Base-by-base conservation (phyloP, 2,113 vertebrate genomes). In the Platichthys stellatus region DNA sequence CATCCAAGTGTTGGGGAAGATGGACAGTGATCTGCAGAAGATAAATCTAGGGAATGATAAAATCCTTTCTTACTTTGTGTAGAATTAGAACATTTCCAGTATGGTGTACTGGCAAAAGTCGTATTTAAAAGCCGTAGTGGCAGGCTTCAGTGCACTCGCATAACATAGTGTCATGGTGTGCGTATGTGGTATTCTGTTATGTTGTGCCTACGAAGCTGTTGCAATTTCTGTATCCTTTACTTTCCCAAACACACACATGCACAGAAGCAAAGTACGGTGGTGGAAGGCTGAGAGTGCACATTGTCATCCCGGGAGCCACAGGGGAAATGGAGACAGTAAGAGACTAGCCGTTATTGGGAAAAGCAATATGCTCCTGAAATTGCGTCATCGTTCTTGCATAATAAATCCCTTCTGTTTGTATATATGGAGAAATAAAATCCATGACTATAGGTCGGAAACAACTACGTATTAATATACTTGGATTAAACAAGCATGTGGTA, bases 321-420 rank as follows among this genome's bases (percentile, higher is more conserved):
- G 26, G 74, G 76, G 78, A 89, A 87, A 88, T 63, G 35, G 74
- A 81, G 81, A 74, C 60, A 77, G 72, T 58, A 53, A 61, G 66
- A 79, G 74, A 81, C 71, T 70, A 62, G 85, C 85, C 78, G 79
- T 91, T 79, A 90, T 91, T 89, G 86, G 74, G 70, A 75, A 86
- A 92, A 86, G 83, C 87, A 91, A 92, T 88, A 91, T 86, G 61
- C 78, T 61, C 21, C 78, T 74, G 69, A 91, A 92, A 91, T 84
- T 89, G 81, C 83, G 88, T 90, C 82, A 90, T 81, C 62, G n/a
- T 87, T 85, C 58, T 77, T 92, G 88, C 84, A 92, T 91, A 88
- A 91, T 88, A 89, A 87, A 93, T 88, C 28, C 23, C 38, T 81
- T 59, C 69, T 76, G 73, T 90, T 89, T 88, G 68, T 89, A 78